These are phyloP conservation scores for Eupithecia dodoneata DNA, from an alignment of 2,888 invertebrate species.

Conservation along the genomic window DNA sequence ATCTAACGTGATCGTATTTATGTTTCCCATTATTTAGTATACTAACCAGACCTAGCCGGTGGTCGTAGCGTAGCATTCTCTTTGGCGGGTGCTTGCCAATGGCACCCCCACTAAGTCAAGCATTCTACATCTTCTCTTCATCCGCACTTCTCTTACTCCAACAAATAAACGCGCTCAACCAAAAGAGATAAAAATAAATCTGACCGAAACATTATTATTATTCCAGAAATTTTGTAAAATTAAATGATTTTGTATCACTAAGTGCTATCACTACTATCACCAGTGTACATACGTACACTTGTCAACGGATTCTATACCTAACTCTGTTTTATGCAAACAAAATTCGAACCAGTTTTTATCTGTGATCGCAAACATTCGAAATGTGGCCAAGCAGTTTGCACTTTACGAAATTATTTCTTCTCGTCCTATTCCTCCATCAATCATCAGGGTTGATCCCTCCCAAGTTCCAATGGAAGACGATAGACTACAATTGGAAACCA, in stretches of 20 bases:
- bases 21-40: background rate
- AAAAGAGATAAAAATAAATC: background rate
- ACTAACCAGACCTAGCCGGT: background rate
- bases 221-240: background rate
- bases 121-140: background rate
- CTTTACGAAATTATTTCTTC: conserved; percentile 8
- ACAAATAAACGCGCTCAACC: background rate
- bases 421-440: conserved; percentile 40
- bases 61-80: no score
- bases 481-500: conserved; percentile 86
- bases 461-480: conserved; percentile 84
- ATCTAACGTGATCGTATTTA: background rate
- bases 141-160: background rate
- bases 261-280: no score
- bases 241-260: no score
- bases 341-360: background rate
- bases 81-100: background rate
- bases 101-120: background rate
- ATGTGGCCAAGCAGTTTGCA: background rate
- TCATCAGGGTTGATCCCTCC: conserved; percentile 60
- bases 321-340: background rate
- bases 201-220: background rate
- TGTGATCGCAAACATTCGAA: background rate
- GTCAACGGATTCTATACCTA: background rate
- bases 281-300: background rate